These are phyloP conservation scores for Fulica atra DNA, from an alignment of 2,113 vertebrate species.

Conservation along the genomic window DNA sequence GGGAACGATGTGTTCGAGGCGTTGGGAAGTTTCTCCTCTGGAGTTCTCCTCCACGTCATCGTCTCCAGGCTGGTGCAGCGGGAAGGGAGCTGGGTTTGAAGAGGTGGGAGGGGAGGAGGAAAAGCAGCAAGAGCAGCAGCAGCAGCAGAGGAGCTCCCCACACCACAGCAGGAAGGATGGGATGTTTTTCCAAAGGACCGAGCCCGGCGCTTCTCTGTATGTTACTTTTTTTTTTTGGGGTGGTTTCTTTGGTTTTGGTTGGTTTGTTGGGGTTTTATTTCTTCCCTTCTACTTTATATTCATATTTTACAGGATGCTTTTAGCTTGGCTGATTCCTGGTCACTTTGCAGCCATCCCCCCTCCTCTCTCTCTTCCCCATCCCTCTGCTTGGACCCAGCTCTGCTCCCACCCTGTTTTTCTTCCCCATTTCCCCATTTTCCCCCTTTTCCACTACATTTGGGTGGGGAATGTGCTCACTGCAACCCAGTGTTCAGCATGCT, in stretches of 20 bases:
- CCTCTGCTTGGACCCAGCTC: background rate
- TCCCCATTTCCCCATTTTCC: fast-evolving
- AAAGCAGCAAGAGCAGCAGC: background rate
- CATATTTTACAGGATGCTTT: background rate
- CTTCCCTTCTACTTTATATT: background rate
- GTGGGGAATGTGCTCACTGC: fast-evolving
- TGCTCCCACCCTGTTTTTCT: background rate
- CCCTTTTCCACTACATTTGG: background rate
- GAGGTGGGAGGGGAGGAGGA: background rate
- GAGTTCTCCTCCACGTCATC: slow-evolving; percentile 19
- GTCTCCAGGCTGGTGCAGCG: background rate
- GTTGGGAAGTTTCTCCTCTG: background rate
- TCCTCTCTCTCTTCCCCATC: no score
- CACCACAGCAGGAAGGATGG: background rate
- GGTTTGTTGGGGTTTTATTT: background rate
- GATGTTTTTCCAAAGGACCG: background rate
- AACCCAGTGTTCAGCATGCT: fast-evolving
- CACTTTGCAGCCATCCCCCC: background rate
- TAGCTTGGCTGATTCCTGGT: background rate
- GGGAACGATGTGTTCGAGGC: background rate
- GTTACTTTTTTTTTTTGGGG: background rate
- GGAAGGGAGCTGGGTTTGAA: background rate
- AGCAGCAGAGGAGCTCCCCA: background rate
- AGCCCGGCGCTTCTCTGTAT: slow-evolving; percentile 2
- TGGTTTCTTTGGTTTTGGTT: background rate